Evolutionary conservation across 2,113 vertebrate species (phyloP).

Genomic region (Microtus oregoni): DNA sequence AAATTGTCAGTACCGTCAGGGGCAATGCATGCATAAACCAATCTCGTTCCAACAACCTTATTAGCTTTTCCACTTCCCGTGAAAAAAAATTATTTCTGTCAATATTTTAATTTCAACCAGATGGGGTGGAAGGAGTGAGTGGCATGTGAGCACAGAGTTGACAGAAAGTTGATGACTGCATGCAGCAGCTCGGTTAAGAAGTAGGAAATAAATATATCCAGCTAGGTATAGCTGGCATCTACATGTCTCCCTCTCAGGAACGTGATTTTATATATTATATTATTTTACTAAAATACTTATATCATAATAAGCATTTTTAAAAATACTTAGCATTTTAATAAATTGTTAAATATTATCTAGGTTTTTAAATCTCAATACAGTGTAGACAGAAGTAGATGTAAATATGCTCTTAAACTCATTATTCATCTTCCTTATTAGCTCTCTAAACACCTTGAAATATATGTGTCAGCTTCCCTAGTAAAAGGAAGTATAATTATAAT

Average conservation of each 20-base stretch:
- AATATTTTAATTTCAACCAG: constrained; percentile 88
- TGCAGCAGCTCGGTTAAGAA: constrained; percentile 83
- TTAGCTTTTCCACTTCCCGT: constrained; percentile 83
- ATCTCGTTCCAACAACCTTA: constrained; percentile 73
- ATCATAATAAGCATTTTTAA: constrained; percentile 13
- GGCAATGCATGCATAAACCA: constrained; percentile 68
- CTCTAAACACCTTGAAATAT: constrained; percentile 84
- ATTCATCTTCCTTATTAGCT: constrained; percentile 85
- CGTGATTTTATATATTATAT: constrained; percentile 12
- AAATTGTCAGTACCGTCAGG: constrained; percentile 71
- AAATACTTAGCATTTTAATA: constrained; percentile 57
- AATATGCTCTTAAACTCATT: constrained; percentile 85
- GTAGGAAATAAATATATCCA: constrained; percentile 75
- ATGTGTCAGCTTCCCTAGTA: constrained; percentile 85
- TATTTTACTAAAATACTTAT: constrained; percentile 63
- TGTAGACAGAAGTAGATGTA: constrained; percentile 77
- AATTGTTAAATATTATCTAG: constrained; percentile 71
- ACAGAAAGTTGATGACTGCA: constrained; percentile 86
- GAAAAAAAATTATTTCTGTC: constrained; percentile 87
- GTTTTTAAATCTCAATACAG: constrained; percentile 80
- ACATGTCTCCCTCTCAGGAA: constrained; percentile 48
- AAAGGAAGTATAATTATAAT: constrained; percentile 87
- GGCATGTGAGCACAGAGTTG: constrained; percentile 84
- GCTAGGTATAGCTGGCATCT: constrained; percentile 67
- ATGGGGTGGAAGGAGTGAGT: constrained; percentile 83